Conservation (phyloP, 2,113 vertebrate species). For the Hoplias malabaricus region DNA sequence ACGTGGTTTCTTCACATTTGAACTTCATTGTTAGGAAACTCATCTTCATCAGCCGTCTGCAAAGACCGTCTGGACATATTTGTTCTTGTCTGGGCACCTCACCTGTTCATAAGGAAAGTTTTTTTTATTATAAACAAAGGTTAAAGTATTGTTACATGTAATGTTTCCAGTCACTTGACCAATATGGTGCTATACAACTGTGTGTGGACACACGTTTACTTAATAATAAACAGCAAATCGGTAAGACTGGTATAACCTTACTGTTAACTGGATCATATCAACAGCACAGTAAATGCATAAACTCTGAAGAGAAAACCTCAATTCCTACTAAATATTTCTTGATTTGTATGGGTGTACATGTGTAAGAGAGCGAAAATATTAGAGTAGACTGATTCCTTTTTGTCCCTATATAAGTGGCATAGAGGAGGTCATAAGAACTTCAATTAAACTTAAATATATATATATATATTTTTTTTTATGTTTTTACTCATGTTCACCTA, state of each 20-base stretch:
- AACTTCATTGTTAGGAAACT: slow-evolving; percentile 21
- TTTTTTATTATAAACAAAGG: slow-evolving; percentile 13
- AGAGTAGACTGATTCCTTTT: not conserved
- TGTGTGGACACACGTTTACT: not conserved
- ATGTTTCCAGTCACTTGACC: slow-evolving; percentile 52
- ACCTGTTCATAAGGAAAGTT: not conserved
- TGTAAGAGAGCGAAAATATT: not conserved
- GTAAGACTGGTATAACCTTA: slow-evolving; percentile 9
- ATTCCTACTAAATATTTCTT: not conserved
- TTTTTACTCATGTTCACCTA: not conserved
- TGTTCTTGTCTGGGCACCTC: not conserved
- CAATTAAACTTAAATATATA: slow-evolving; percentile 1
- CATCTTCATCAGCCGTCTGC: slow-evolving; percentile 18
- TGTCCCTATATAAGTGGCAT: slow-evolving; percentile 31
- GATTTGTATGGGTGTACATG: not conserved
- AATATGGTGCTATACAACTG: slow-evolving; percentile 68
- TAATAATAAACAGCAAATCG: not conserved
- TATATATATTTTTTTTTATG: not conserved
- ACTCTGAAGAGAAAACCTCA: not conserved
- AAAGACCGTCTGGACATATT: slow-evolving; percentile 37
- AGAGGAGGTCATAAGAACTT: slow-evolving; percentile 7
- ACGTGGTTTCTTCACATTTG: slow-evolving; percentile 26
- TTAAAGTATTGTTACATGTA: slow-evolving; percentile 50
- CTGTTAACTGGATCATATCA: not conserved
- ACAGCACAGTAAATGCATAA: slow-evolving; percentile 2